Percentiles rank a stretch among this genome's conserved stretches.
phyloP scores from a whole-genome alignment of 23 tunicate species.

The Ascidia mentula region DNA sequence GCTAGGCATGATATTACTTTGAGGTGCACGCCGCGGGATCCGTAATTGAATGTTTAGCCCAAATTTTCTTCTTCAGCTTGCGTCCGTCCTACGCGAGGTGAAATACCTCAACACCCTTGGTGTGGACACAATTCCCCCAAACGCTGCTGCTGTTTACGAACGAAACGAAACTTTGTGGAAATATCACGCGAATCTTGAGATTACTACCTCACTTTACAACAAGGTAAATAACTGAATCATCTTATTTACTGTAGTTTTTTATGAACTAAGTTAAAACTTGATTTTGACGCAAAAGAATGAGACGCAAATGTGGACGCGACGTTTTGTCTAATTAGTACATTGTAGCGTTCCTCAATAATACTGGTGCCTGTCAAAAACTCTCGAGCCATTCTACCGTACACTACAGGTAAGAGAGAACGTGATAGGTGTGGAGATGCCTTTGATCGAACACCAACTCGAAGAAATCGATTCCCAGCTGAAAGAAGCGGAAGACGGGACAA shows the following conservation, averaged over 20 bases:
- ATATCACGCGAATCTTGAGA: constrained; percentile 72
- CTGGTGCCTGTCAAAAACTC: too few relatives aligned
- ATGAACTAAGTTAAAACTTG: background rate
- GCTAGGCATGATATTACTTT: too few relatives aligned
- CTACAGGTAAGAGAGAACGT: constrained; percentile 49
- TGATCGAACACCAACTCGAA: constrained; percentile 28
- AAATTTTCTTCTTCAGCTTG: constrained; percentile 48
- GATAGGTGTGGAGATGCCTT: constrained; percentile 74
- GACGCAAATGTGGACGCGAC: too few relatives aligned
- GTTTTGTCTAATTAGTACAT: too few relatives aligned
- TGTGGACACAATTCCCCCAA: constrained; percentile 58
- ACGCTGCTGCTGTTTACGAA: constrained; percentile 61
- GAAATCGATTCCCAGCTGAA: constrained; percentile 62
- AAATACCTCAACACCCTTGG: constrained; percentile 66
- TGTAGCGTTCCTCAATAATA: too few relatives aligned
- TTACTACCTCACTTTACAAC: constrained; percentile 67
- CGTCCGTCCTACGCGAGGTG: constrained; percentile 78
- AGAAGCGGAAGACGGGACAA: constrained; percentile 61
- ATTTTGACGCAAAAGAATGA: too few relatives aligned
- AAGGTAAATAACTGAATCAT: constrained; percentile 41
- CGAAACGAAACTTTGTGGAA: constrained; percentile 80
- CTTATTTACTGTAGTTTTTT: too few relatives aligned
- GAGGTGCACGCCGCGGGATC: too few relatives aligned
- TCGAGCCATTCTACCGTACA: too few relatives aligned
- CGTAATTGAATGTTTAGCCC: too few relatives aligned